phyloP scores from a whole-genome alignment of 2,797 vertebrate species.

The Sphenodon punctatus region DNA sequence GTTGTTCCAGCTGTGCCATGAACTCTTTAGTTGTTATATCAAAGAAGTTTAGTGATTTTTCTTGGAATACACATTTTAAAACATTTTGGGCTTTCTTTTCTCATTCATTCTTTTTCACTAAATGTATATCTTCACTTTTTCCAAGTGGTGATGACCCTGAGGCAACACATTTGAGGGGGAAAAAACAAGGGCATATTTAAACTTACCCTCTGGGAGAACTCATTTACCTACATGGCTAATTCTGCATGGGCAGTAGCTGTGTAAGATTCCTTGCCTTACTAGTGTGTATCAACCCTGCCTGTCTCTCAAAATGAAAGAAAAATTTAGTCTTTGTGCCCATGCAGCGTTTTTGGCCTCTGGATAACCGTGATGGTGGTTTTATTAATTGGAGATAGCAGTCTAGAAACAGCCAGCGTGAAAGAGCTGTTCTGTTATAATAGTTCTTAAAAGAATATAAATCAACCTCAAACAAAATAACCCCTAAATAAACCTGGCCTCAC shows the following conservation, averaged over 20 bases:
- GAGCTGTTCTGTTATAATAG: neutral
- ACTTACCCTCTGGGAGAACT: neutral
- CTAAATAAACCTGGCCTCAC: no score
- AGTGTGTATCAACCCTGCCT: neutral
- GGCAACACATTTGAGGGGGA: neutral
- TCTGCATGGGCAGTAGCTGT: neutral
- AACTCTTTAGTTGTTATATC: neutral
- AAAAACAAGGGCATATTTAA: neutral
- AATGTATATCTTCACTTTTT: neutral
- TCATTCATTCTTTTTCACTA: neutral
- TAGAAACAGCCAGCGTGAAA: neutral
- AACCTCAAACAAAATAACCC: no score
- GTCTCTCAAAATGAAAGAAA: neutral
- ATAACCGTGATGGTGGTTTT: rapidly evolving
- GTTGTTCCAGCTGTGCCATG: neutral
- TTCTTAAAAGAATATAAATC: no score
- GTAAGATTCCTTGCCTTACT: neutral
- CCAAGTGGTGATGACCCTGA: neutral
- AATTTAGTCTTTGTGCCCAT: neutral
- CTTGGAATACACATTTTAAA: neutral
- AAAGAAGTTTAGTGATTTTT: neutral
- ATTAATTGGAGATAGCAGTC: rapidly evolving
- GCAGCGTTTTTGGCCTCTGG: rapidly evolving
- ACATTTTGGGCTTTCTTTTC: neutral
- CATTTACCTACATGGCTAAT: neutral